Percentiles rank a stretch among this genome's conserved stretches.
phyloP scores from a whole-genome alignment of 2,113 vertebrate species.

The Tapirus terrestris region DNA sequence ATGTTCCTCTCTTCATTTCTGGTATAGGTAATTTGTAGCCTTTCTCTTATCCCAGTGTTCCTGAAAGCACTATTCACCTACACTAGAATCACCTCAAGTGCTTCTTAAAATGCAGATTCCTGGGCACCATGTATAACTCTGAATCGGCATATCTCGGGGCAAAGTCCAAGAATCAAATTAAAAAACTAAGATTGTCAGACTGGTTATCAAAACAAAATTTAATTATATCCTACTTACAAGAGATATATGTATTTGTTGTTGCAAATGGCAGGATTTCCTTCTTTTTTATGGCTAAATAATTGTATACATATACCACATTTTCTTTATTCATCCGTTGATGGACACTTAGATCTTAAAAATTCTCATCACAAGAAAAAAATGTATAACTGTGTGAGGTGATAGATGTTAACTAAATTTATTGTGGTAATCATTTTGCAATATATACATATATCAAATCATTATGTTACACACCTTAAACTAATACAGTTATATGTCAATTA shows the following conservation, averaged over 20 bases:
- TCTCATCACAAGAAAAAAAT: neutral
- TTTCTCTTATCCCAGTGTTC: neutral
- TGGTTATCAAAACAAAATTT: conserved; percentile 16
- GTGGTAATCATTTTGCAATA: neutral
- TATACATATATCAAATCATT: neutral
- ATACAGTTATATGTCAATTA: neutral
- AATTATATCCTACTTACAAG: neutral
- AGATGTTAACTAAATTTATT: neutral
- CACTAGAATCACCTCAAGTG: neutral
- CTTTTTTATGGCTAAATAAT: neutral
- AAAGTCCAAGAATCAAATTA: conserved; percentile 17
- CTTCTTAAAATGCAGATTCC: neutral
- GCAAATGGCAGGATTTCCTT: neutral
- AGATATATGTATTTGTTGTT: neutral
- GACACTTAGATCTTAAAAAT: neutral
- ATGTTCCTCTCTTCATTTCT: neutral
- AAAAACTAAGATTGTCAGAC: neutral
- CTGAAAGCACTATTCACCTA: neutral
- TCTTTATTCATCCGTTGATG: neutral
- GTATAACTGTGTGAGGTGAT: neutral
- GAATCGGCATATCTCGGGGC: neutral
- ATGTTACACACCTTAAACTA: neutral
- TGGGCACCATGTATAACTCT: neutral
- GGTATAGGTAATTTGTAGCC: neutral
- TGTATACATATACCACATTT: no score